phyloP scores from a whole-genome alignment of 2,888 invertebrate species.

The Stenchaetothrips biformis region DNA sequence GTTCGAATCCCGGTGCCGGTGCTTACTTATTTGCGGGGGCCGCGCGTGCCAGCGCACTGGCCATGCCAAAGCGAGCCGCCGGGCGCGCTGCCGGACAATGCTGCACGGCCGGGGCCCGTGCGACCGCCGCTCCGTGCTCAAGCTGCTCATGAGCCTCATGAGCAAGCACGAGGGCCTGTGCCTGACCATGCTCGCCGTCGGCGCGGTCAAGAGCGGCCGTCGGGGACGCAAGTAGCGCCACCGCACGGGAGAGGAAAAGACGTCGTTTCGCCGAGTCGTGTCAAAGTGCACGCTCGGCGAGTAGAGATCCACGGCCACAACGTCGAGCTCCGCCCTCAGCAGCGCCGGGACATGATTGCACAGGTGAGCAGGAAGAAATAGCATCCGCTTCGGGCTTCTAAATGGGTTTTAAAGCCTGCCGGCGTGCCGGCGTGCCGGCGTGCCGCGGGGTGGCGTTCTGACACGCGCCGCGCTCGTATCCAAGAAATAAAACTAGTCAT shows the following conservation, averaged over 20 bases:
- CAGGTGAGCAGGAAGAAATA: background rate
- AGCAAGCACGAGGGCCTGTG: slow-evolving; percentile 11
- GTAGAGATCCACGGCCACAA: background rate
- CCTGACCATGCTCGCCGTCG: background rate
- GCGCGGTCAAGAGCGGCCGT: slow-evolving; percentile 3
- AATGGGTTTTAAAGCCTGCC: too few species aligned
- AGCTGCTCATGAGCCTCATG: background rate
- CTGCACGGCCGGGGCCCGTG: slow-evolving; percentile 5
- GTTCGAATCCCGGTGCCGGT: too few species aligned
- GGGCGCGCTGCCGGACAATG: background rate
- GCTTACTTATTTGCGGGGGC: background rate
- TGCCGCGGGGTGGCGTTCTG: background rate
- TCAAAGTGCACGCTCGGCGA: background rate
- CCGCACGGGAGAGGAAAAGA: background rate
- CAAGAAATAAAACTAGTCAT: too few species aligned
- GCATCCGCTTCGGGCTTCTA: too few species aligned
- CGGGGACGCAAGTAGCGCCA: background rate
- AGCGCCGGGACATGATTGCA: background rate
- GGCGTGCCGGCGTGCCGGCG: background rate
- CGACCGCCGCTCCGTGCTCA: slow-evolving; percentile 1
- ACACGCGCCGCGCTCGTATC: background rate
- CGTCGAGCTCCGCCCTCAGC: background rate
- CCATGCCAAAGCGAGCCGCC: background rate
- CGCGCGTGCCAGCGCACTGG: background rate
- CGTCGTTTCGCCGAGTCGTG: background rate